Percentiles rank a stretch among this genome's conserved stretches.
phyloP scores from a whole-genome alignment of 2,888 invertebrate genomes.

The Sesamia inferens region DNA sequence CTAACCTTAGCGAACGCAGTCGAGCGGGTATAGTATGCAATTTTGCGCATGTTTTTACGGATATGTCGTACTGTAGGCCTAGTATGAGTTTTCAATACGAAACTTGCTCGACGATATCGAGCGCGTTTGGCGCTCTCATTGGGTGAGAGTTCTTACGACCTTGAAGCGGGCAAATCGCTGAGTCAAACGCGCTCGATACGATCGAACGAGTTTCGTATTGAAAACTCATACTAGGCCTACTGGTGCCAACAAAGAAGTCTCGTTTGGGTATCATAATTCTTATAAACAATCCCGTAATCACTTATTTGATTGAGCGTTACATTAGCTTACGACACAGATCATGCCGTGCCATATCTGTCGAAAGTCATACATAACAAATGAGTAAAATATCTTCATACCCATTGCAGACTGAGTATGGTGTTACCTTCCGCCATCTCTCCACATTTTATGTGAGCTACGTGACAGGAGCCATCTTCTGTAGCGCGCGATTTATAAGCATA shows the following conservation, averaged over 20 bases:
- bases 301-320: neutral
- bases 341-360: neutral
- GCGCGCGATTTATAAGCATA: conserved; percentile 38
- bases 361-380: conserved; percentile 2
- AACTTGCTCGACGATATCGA: too few species aligned
- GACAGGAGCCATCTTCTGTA: conserved; percentile 39
- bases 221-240: too few species aligned
- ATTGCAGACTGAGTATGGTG: conserved; percentile 22
- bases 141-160: too few species aligned
- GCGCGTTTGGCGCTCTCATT: too few species aligned
- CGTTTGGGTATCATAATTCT: neutral
- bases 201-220: too few species aligned
- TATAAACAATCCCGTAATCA: neutral
- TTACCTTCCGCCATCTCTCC: conserved; percentile 12
- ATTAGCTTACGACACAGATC: neutral
- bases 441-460: conserved; percentile 50
- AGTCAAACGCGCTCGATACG: too few species aligned
- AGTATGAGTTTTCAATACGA: too few species aligned
- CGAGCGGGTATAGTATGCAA: neutral
- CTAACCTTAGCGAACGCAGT: neutral
- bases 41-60: neutral
- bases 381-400: conserved; percentile 22
- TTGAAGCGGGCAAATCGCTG: too few species aligned
- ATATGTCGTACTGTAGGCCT: neutral
- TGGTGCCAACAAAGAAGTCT: neutral